Evolutionary conservation across 1,140 invertebrate genomes (phyloP).

Genomic region (Neodiprion fabricii): DNA sequence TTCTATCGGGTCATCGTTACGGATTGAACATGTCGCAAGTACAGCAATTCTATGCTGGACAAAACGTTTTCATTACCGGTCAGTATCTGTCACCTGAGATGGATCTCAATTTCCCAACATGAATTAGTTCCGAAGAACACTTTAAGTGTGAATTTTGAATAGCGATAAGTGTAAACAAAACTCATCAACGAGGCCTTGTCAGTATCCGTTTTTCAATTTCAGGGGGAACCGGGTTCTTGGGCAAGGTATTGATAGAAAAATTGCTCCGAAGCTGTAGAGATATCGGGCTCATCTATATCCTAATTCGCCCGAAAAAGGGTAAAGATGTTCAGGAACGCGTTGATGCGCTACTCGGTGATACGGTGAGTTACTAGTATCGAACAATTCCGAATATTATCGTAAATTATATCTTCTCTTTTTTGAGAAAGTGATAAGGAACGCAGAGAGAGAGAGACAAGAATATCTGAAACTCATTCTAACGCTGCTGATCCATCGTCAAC

Average conservation of each 20-base stretch:
- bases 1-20: too few relatives aligned
- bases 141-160: background rate
- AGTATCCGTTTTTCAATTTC: conserved; percentile 34
- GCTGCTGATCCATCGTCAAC: background rate
- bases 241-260: conserved; percentile 69
- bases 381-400: background rate
- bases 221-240: conserved; percentile 67
- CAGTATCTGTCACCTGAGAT: background rate
- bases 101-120: background rate
- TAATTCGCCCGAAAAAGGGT: conserved; percentile 71
- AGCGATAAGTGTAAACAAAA: background rate
- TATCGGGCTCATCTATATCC: conserved; percentile 69
- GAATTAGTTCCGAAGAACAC: background rate
- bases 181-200: background rate
- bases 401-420: conserved; percentile 14
- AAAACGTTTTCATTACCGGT: background rate
- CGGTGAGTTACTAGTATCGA: background rate
- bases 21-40: background rate
- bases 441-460: background rate
- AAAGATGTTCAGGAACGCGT: conserved; percentile 51
- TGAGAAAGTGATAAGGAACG: background rate
- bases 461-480: background rate
- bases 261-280: conserved; percentile 70
- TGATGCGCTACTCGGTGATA: background rate
- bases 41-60: background rate